Evolutionary conservation across 2,888 invertebrate genomes (phyloP), one percentile per base, ranked within the genome.

Genomic region (Drosophila quinaria): DNA sequence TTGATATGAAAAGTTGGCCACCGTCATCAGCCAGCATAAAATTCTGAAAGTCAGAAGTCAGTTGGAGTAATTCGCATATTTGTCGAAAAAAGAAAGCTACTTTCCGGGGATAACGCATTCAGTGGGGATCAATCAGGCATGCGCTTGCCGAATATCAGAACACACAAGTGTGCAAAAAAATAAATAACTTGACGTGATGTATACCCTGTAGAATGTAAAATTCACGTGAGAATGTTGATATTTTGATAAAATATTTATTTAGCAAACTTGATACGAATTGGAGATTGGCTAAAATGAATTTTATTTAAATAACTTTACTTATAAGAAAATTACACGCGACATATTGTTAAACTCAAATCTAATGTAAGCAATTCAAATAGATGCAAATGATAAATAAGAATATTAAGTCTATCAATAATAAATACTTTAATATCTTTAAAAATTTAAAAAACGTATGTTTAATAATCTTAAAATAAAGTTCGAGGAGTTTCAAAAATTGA

Each of bases 1-100:
- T 82, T 79, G 67, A 81, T 81, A 78, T 80, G 73, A 81, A 83
- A 84, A 83, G 73, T 78, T 81, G 69, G 42, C 56, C 65, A 63
- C 9, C n/a, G 33, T 29, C 29, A 29, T 29, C 29, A 8, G 29
- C 29, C 29, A 8, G 29, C 29, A 29, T 29, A 2, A 29, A 29
- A 29, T 6, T 3, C 41, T 29, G 22, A 52, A 62, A 67, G 64
- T 75, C 84, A 68, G 70, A 60, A 72, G 73, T 73, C 55, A 60
- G 51, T 51, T 42, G 2, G 44, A 25, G 42, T 71, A 71, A 74
- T 75, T 71, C 68, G 66, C 25, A 68, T 68, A 72, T 72, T 68
- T 75, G 62, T 75, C 44, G n/a, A 44, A 19, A 39, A 65, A 22
- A 39, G 58, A 22, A 39, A 50, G 41, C 62, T 46, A 9, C 65